These are phyloP conservation scores for Lampropteryx suffumata DNA, from an alignment of 2,888 invertebrate genomes.

Conservation along the genomic window DNA sequence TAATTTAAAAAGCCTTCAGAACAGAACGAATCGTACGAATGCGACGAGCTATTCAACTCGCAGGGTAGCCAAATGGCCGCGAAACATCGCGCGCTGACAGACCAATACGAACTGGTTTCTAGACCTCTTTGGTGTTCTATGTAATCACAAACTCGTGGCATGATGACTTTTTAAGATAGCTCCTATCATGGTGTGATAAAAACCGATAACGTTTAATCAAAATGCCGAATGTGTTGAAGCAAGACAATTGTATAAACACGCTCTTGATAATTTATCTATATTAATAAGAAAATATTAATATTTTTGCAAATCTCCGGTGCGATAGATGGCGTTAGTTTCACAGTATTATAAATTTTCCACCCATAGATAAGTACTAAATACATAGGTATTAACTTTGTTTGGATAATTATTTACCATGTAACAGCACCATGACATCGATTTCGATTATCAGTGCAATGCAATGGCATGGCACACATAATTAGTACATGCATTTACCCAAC, in stretches of 20 bases:
- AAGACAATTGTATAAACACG: not conserved
- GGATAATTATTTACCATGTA: no score
- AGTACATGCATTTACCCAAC: no score
- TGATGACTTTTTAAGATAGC: conserved; percentile 2
- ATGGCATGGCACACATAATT: no score
- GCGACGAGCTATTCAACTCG: conserved; percentile 3
- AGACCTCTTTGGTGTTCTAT: not conserved
- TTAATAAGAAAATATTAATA: no score
- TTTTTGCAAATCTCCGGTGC: no score
- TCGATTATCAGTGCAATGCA: no score
- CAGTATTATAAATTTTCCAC: no score
- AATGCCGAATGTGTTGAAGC: conserved; percentile 1
- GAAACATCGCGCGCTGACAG: conserved; percentile 8
- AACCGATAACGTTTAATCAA: conserved; percentile 11
- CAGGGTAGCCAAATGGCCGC: conserved; percentile 3
- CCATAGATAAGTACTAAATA: no score
- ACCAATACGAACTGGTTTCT: conserved; percentile 8
- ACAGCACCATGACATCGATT: no score
- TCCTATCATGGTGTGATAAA: conserved; percentile 10
- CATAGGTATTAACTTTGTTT: no score
- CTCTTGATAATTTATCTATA: not conserved
- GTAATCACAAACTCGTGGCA: conserved; percentile 3
- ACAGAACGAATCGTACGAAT: not conserved
- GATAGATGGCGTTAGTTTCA: no score
- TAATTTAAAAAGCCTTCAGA: conserved; percentile 2